Evolutionary conservation across 2,888 invertebrate species (phyloP).

Genomic region (Amphimallon solstitiale): DNA sequence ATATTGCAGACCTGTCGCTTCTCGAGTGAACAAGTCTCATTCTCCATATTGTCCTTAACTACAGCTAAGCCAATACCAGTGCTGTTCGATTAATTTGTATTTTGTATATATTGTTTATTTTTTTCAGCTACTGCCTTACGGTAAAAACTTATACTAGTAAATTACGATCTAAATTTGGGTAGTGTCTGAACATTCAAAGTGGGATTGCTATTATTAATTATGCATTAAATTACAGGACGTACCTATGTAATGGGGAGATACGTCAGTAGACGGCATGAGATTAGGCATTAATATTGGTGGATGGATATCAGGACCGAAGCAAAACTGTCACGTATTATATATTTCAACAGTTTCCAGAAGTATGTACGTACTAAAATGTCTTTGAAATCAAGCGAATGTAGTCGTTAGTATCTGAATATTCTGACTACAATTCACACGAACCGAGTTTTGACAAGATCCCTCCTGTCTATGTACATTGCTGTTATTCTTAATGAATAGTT

Average conservation of each 20-base stretch:
- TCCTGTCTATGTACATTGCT: constrained; percentile 38
- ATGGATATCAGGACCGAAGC: constrained; percentile 33
- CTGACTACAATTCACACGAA: constrained; percentile 47
- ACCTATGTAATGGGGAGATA: constrained; percentile 22
- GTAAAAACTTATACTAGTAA: too few relatives aligned
- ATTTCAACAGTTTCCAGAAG: constrained; percentile 43
- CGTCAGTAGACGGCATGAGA: constrained; percentile 38
- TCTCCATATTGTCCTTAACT: too few relatives aligned
- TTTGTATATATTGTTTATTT: too few relatives aligned
- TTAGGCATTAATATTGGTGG: constrained; percentile 45
- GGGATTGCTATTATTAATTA: constrained; percentile 29
- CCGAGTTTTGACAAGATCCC: constrained; percentile 49
- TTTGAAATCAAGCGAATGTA: background rate
- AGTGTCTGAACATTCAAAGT: constrained; percentile 2
- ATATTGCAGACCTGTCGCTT: too few relatives aligned
- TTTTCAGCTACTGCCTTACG: too few relatives aligned
- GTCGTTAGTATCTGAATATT: constrained; percentile 37
- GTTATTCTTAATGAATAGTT: constrained; percentile 50
- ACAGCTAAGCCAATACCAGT: too few relatives aligned
- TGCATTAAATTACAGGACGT: constrained; percentile 15
- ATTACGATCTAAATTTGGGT: background rate
- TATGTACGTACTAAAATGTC: background rate
- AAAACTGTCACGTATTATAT: constrained; percentile 44
- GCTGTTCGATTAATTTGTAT: too few relatives aligned
- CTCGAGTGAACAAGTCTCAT: too few relatives aligned